Evolutionary conservation across 2,113 vertebrate species (phyloP).

Genomic region (Corythornis madagascariensis): DNA sequence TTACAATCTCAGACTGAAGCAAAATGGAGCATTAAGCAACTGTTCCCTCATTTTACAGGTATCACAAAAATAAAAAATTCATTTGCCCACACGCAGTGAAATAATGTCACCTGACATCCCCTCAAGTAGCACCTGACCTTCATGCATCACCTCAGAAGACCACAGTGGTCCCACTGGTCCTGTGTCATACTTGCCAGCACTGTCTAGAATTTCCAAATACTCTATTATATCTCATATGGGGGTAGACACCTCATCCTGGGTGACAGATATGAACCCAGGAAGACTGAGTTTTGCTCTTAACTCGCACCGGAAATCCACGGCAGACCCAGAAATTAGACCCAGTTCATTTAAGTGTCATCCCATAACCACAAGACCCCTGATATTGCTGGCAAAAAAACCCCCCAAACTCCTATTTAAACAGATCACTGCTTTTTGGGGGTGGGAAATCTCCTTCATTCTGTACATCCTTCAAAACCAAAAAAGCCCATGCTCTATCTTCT

Average conservation of each 20-base stretch:
- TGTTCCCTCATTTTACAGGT: not conserved
- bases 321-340: not conserved
- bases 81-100: not conserved
- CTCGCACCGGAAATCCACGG: not conserved
- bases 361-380: not conserved
- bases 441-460: not conserved
- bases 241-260: not conserved
- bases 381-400: not conserved
- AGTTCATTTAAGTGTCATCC: not conserved
- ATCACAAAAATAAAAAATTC: not conserved
- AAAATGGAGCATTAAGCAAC: not conserved
- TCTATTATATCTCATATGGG: not conserved
- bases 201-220: not conserved
- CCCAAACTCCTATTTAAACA: not conserved
- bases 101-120: not conserved
- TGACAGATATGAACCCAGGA: fast-evolving
- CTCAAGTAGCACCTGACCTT: not conserved
- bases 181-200: not conserved
- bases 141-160: not conserved
- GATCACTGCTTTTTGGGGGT: not conserved
- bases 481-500: not conserved
- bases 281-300: not conserved
- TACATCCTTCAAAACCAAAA: not conserved
- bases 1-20: not conserved
- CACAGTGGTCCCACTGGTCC: not conserved